A percentile compares a stretch with the other conserved stretches of the same genome.
Conservation (phyloP, 2,888 invertebrate species). For the Prionchulus punctatus region DNA sequence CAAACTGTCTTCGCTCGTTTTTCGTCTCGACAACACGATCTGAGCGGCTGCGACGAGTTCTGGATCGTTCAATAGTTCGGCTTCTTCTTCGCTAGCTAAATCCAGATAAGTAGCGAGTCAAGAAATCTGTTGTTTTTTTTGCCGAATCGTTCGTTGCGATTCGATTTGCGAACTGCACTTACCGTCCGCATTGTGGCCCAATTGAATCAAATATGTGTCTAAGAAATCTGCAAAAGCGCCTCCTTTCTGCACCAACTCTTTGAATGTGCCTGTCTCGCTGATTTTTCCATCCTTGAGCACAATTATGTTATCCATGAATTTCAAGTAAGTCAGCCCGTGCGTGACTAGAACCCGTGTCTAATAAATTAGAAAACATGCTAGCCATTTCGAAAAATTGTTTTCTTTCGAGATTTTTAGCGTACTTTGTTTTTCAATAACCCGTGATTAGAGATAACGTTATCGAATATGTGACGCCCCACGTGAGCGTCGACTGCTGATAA, state of each 20-base stretch:
- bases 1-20: neutral
- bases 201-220: conserved; percentile 38
- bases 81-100: too few relatives aligned
- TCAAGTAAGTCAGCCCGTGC: conserved; percentile 78
- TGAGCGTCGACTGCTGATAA: conserved; percentile 86
- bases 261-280: conserved; percentile 74
- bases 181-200: too few relatives aligned
- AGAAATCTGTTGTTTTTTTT: too few relatives aligned
- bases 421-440: conserved; percentile 37
- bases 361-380: neutral
- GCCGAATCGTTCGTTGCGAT: too few relatives aligned
- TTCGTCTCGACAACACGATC: neutral
- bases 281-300: conserved; percentile 72
- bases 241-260: conserved; percentile 62
- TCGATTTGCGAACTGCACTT: too few relatives aligned
- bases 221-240: conserved; percentile 44
- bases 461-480: conserved; percentile 92
- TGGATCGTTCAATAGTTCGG: too few relatives aligned
- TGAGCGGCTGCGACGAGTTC: too few relatives aligned
- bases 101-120: too few relatives aligned
- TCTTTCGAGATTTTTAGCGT: neutral
- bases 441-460: conserved; percentile 67
- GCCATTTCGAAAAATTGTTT: neutral
- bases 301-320: conserved; percentile 71
- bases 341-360: conserved; percentile 78